Evolutionary conservation across 1,140 invertebrate species (phyloP).

Genomic region (Drosophila willistoni): DNA sequence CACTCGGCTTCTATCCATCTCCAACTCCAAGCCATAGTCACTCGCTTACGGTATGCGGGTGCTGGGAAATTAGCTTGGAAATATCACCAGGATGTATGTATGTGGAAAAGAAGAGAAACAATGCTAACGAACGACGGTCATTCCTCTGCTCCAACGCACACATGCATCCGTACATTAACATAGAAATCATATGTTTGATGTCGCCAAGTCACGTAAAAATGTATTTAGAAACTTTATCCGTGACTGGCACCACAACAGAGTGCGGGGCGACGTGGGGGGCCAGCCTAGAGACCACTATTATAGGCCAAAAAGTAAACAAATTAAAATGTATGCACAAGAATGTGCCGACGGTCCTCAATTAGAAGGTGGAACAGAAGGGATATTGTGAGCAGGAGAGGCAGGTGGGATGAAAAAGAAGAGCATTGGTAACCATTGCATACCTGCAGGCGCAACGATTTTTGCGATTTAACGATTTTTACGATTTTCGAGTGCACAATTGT

Average conservation of each 20-base stretch:
- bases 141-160: conserved; percentile 21
- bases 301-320: conserved; percentile 73
- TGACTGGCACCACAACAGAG: conserved; percentile 39
- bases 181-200: conserved; percentile 46
- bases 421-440: conserved; percentile 53
- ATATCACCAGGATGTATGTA: neutral
- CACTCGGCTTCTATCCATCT: conserved; percentile 11
- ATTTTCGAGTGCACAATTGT: conserved; percentile 58
- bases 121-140: conserved; percentile 4
- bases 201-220: conserved; percentile 74
- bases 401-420: conserved; percentile 37
- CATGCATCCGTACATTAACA: conserved; percentile 12
- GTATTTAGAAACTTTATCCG: conserved; percentile 63
- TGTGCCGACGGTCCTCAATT: conserved; percentile 51
- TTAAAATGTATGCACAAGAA: conserved; percentile 74
- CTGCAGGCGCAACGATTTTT: conserved; percentile 52
- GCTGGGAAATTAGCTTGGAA: conserved; percentile 56
- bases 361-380: conserved; percentile 34
- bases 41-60: neutral
- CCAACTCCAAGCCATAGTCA: neutral
- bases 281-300: conserved; percentile 51
- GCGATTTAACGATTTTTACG: conserved; percentile 48
- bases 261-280: neutral
- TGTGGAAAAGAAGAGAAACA: neutral
- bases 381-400: neutral